Percentiles rank a stretch among this genome's conserved stretches.
Evolutionary conservation across 2,888 invertebrate genomes (phyloP).

Genomic region (Phragmatobia fuliginosa): DNA sequence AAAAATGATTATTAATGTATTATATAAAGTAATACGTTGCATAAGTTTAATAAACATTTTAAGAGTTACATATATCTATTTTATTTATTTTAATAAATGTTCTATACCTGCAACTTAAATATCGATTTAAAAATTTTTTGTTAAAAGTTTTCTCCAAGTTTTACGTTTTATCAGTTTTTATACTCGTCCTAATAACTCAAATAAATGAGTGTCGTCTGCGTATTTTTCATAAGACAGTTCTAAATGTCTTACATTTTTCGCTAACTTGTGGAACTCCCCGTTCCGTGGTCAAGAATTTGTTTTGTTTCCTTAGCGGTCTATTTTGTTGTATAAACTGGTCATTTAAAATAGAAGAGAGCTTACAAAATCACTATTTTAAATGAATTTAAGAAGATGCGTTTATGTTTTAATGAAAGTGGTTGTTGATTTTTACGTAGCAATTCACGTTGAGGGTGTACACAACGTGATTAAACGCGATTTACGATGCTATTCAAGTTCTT

Average conservation of each 20-base stretch:
- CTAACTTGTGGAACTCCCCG: background rate
- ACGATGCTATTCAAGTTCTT: background rate
- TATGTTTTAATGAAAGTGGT: background rate
- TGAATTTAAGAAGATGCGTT: background rate
- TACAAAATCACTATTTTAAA: background rate
- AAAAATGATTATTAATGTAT: background rate
- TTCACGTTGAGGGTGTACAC: background rate
- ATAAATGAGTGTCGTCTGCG: constrained; percentile 1
- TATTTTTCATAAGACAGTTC: background rate
- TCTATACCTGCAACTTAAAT: too few relatives aligned
- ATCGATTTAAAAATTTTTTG: too few relatives aligned
- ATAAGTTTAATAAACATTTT: background rate
- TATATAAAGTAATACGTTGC: background rate
- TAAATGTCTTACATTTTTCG: background rate
- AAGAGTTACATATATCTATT: background rate
- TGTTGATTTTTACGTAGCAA: background rate
- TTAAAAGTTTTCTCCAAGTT: too few relatives aligned
- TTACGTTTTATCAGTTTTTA: background rate
- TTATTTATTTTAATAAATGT: background rate
- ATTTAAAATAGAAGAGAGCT: too few relatives aligned
- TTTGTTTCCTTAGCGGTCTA: background rate
- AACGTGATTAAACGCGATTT: background rate
- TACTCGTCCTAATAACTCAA: background rate
- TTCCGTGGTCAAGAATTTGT: constrained; percentile 1
- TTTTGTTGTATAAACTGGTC: background rate